Evolutionary conservation across 2,113 vertebrate species (phyloP), one percentile per base, ranked within the genome.

Genomic region (Eptesicus fuscus): DNA sequence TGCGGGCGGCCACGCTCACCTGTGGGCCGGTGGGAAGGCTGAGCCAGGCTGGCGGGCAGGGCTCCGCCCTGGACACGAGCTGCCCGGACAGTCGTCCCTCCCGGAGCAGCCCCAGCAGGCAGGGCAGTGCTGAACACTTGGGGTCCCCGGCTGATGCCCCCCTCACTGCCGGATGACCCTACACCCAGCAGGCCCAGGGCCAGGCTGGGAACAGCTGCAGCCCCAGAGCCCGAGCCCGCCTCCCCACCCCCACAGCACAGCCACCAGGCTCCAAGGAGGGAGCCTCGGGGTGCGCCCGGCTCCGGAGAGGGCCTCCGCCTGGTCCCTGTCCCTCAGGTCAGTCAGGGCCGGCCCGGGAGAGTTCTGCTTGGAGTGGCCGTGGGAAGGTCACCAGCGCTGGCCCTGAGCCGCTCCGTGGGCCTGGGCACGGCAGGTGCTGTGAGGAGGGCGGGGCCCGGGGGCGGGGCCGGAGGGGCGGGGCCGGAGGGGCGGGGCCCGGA

Each of bases 1-100:
- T 99, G 96, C 99, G 99, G 1, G 99, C 99, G 0, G 99, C 99
- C n/a, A 99, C 99, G 0, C 99, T 99, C 92, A 99, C 99, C 99
- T 99, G 92, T 1, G 0, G 74, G 47, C 74, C 17, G 0, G 7
- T 11, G 4, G 9, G 37, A 0, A 1, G 0, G 16, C 59, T 2
- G 32, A 2, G 83, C 63, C 65, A 42, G 42, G 3, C 6, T 3
- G 17, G 12, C 0, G 4, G 47, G 32, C n/a, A 0, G 0, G 37
- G 42, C 22, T 7, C 16, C 56, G 17, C 42, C 53, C 71, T 8
- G 5, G 23, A 25, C 49, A 40, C 0, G 2, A 32, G 44, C 63
- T 25, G 37, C 23, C 6, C 20, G 28, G 6, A 44, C 1, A 4
- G n/a, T 20, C 14, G 3, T 14, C 59, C 47, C 53, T 42, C n/a